Percentiles rank a stretch among this genome's conserved stretches.
These are phyloP conservation scores for Sialis fuliginosa DNA, from an alignment of 2,888 invertebrate genomes.

Conservation along the genomic window DNA sequence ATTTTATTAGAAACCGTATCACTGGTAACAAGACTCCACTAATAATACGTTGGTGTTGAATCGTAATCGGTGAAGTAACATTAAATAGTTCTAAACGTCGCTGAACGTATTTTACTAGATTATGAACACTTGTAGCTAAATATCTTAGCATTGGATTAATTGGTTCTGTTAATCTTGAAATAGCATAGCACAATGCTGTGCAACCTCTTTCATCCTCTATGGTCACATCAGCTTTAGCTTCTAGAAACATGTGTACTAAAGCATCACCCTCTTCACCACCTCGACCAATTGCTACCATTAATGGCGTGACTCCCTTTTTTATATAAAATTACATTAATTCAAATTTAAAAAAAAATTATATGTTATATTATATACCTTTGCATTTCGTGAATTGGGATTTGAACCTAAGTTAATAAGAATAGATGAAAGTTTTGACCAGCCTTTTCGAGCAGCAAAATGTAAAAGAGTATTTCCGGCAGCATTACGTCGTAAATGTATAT, in stretches of 20 bases:
- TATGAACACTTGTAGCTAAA: too few species aligned
- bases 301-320: conserved; percentile 20
- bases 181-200: conserved; percentile 22
- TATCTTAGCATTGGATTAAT: too few species aligned
- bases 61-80: conserved; percentile 13
- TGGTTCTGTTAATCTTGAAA: conserved; percentile 6
- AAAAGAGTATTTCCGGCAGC: conserved; percentile 20
- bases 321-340: too few species aligned
- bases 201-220: conserved; percentile 21
- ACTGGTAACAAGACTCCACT: conserved; percentile 11
- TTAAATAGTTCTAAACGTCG: conserved; percentile 17
- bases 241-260: conserved; percentile 18
- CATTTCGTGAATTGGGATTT: too few species aligned
- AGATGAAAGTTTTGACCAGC: conserved; percentile 17
- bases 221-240: conserved; percentile 17
- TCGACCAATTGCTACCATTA: conserved; percentile 23
- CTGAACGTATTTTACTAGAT: conserved; percentile 16
- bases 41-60: too few species aligned
- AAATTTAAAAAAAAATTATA: too few species aligned
- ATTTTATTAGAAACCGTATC: conserved; percentile 18
- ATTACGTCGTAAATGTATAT: too few species aligned
- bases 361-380: too few species aligned
- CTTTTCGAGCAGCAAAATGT: conserved; percentile 22
- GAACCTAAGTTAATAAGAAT: background rate
- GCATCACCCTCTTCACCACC: conserved; percentile 14